Evolutionary conservation across 2,113 vertebrate species (phyloP).

Genomic region (Buteo buteo): DNA sequence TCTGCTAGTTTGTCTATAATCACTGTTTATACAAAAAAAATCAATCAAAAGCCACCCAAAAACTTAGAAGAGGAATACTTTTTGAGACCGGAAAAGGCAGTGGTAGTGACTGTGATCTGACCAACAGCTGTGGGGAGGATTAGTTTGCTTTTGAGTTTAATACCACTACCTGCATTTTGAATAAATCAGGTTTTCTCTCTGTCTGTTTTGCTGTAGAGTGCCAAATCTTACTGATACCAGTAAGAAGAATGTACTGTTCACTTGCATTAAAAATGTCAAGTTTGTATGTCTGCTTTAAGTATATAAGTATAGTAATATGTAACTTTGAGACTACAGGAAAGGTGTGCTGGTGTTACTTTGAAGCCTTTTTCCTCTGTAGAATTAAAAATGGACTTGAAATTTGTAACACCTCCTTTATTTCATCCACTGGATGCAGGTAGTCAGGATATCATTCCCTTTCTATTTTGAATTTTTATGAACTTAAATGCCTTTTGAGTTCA

Average conservation of each 20-base stretch:
- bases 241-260: neutral
- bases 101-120: neutral
- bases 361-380: neutral
- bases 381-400: neutral
- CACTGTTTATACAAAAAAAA: neutral
- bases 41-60: neutral
- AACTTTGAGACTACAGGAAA: neutral
- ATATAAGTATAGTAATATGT: neutral
- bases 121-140: accelerated
- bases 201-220: neutral
- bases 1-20: neutral
- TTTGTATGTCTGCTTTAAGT: neutral
- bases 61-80: neutral
- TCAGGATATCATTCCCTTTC: neutral
- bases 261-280: neutral
- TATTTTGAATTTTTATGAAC: neutral
- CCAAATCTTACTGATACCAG: neutral
- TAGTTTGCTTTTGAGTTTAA: neutral
- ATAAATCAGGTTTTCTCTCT: neutral
- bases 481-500: neutral
- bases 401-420: neutral
- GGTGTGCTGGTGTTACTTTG: neutral
- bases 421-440: neutral
- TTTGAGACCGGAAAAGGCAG: neutral
- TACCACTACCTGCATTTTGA: neutral